Percentiles rank a stretch among this genome's conserved stretches.
phyloP scores from a whole-genome alignment of 2,888 invertebrate species.

The Habroteleia sp. region DNA sequence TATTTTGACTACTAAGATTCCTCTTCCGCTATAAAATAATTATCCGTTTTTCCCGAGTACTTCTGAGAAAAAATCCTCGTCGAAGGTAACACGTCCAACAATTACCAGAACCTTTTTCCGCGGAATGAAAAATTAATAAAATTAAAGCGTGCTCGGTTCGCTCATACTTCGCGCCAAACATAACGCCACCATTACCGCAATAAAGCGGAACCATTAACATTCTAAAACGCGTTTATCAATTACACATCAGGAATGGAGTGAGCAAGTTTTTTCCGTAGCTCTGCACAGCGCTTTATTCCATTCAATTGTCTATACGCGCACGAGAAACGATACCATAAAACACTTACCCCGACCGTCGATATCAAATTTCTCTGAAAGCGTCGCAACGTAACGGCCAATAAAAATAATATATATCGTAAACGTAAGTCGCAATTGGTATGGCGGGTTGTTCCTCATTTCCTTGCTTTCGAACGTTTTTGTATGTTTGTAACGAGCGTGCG shows the following conservation, averaged over 20 bases:
- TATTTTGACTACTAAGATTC: constrained; percentile 14
- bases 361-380: constrained; percentile 23
- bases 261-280: constrained; percentile 29
- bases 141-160: constrained; percentile 26
- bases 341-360: constrained; percentile 12
- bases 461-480: constrained; percentile 31
- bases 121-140: constrained; percentile 52
- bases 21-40: constrained; percentile 21
- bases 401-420: constrained; percentile 34
- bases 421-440: constrained; percentile 30
- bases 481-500: constrained; percentile 27
- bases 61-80: constrained; percentile 14
- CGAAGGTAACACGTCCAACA: constrained; percentile 7
- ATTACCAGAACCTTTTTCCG: constrained; percentile 39
- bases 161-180: constrained; percentile 30
- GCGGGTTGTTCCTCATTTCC: constrained; percentile 32
- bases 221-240: constrained; percentile 48
- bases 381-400: constrained; percentile 6
- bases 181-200: constrained; percentile 35
- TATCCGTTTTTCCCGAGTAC: constrained; percentile 13
- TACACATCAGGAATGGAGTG: constrained; percentile 34
- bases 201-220: constrained; percentile 56
- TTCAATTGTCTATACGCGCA: constrained; percentile 37
- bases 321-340: constrained; percentile 32
- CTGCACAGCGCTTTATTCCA: constrained; percentile 13